Base-by-base conservation (phyloP, 2,888 invertebrate species). In the Tanytarsus gracilentus region DNA sequence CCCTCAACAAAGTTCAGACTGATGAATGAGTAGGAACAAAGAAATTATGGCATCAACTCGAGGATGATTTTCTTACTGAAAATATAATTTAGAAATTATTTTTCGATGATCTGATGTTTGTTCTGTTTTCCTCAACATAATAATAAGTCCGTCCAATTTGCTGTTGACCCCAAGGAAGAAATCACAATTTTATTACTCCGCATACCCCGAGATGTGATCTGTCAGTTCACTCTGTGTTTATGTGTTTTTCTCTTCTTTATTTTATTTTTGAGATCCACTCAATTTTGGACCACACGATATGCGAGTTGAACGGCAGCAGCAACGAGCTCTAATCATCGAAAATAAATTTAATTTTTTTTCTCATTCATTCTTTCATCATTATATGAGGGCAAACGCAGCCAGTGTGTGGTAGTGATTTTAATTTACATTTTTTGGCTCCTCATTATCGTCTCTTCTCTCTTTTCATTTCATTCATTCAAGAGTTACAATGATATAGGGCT, bases 351-450 rank as follows among this genome's bases (percentile, higher is more conserved):
- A 55, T 55, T 25, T 25, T 18, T 40, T 39, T 40, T 33, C 18
- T 55, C 39, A 36, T 21, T 33, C 23, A 30, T 53, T 11, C 11
- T 33, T 30, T 25, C 21, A 11, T 9, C 49, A 49, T 55, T 16
- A n/a, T 29, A 33, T 27, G 27, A 18, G n/a, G 26, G 25, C n/a
- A n/a, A n/a, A n/a, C n/a, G n/a, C n/a, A 40, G 55, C 21, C 21
- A 33, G 40, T 18, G 26, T 25, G 55, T 55, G 27, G 55, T 55
- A 40, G 40, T 40, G 39, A 33, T 53, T 53, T 30, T 26, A 55
- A 55, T 55, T 55, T 55, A 40, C 40, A 55, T 55, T 55, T 55
- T 39, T 55, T 49, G 55, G 55, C 55, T 55, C 55, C 55, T 55
- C 55, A 55, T 55, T 55, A 55, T 44, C 44, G 18, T 36, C 36